Evolutionary conservation across 2,888 invertebrate species (phyloP), one percentile per base, ranked within the genome.

Genomic region (Schrankia costaestrigalis): DNA sequence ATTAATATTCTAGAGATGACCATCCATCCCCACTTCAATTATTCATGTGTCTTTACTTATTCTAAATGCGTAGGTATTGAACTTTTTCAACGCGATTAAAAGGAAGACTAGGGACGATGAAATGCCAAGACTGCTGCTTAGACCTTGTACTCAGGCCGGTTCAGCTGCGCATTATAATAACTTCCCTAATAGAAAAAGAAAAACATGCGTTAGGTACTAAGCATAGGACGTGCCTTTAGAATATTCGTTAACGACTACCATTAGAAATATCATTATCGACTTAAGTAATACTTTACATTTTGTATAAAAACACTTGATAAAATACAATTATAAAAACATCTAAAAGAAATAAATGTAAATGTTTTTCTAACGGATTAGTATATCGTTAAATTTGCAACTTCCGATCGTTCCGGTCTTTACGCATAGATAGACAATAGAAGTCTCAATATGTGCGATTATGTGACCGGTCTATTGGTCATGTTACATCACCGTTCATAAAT

Each of bases 401-500:
- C n/a, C n/a, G n/a, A n/a, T n/a, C n/a, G n/a, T n/a, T n/a, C 62
- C 35, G 44, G 44, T 52, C 32, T 43, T 11, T 46, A 32, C 29
- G 35, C 31, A 35, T 34, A 64, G 59, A 74, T 67, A 74, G 59
- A 74, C 68, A 74, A 69, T 69, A 54, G 52, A 58, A 49, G 49
- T 57, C 48, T 62, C 46, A 54, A 49, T 51, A 55, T 56, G 63
- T 65, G 63, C 62, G 65, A 66, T 66, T 63, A 71, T 56, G 56
- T 61, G 69, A 62, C 61, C 67, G 63, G 69, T 61, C 67, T 69
- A 74, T 67, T 66, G 69, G 63, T 61, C 62, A 66, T 54, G 69
- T 84, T 84, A 82, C 84, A 84, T 84, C 85, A 86, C 63, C 60
- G 76, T 65, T 73, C 77, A 68, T 64, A 85, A 86, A 86, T 86